phyloP scores from a whole-genome alignment of 2,888 invertebrate genomes.

The Temnothorax ravouxi region DNA sequence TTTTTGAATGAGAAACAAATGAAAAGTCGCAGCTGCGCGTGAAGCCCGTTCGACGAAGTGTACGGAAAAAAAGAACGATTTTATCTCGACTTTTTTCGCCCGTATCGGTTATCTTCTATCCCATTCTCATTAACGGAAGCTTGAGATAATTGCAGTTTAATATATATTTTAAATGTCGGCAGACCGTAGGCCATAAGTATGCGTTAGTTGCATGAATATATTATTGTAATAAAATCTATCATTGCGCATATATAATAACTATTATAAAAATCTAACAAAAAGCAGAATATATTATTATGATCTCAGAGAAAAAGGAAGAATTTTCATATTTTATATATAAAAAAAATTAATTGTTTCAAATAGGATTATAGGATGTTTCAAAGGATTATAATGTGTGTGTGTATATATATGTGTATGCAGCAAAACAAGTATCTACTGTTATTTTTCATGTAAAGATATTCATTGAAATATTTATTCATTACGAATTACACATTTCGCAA shows the following conservation, averaged over 20 bases:
- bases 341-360: neutral
- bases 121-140: neutral
- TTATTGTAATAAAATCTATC: neutral
- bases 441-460: neutral
- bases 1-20: conserved; percentile 54
- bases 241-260: neutral
- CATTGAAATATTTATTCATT: too few relatives aligned
- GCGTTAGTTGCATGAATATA: neutral
- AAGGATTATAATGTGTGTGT: neutral
- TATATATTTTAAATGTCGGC: neutral
- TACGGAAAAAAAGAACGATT: neutral
- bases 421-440: neutral
- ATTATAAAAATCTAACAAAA: neutral
- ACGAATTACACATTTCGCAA: neutral
- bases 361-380: neutral
- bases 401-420: neutral
- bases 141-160: neutral
- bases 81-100: neutral
- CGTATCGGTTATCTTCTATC: conserved; percentile 15
- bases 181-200: neutral
- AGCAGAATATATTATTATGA: too few relatives aligned
- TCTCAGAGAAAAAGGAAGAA: neutral
- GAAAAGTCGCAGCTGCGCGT: conserved; percentile 36
- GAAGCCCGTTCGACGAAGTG: conserved; percentile 10
- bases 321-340: neutral